Evolutionary conservation across 2,797 vertebrate species (phyloP).

Genomic region (Parauchenoglanis ngamensis): DNA sequence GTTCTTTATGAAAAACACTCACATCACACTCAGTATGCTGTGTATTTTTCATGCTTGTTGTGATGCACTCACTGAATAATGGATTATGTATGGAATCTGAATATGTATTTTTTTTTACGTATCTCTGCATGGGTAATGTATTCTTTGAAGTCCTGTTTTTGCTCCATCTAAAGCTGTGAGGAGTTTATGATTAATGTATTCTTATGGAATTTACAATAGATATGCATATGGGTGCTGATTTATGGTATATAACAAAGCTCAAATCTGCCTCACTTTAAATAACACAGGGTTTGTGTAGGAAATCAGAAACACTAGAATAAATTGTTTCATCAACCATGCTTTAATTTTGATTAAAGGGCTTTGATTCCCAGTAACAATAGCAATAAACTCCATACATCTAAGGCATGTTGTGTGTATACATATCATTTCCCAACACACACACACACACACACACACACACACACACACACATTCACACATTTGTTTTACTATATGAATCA

Average conservation of each 20-base stretch:
- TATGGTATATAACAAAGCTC: not conserved
- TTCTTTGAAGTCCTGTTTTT: not conserved
- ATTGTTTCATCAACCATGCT: not conserved
- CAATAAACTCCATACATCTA: constrained; percentile 30
- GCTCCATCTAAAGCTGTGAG: not conserved
- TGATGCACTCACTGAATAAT: constrained; percentile 29
- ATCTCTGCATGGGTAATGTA: constrained; percentile 6
- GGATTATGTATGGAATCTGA: constrained; percentile 12
- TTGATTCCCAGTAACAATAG: constrained; percentile 18
- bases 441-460: not conserved
- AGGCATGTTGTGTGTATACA: constrained; percentile 13
- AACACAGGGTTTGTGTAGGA: not conserved
- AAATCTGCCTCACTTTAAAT: not conserved
- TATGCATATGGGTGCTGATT: not conserved
- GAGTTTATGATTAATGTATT: constrained; percentile 1
- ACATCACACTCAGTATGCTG: not conserved
- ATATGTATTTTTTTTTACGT: constrained; percentile 24
- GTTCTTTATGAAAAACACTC: constrained; percentile 16
- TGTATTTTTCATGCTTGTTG: constrained; percentile 6
- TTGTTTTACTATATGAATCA: no score
- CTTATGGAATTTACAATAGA: not conserved
- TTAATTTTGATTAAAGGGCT: not conserved
- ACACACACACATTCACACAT: not conserved
- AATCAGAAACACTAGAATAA: not conserved
- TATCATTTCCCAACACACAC: constrained; percentile 52